Evolutionary conservation across 1,140 invertebrate genomes (phyloP).

Genomic region (Adelges cooleyi): DNA sequence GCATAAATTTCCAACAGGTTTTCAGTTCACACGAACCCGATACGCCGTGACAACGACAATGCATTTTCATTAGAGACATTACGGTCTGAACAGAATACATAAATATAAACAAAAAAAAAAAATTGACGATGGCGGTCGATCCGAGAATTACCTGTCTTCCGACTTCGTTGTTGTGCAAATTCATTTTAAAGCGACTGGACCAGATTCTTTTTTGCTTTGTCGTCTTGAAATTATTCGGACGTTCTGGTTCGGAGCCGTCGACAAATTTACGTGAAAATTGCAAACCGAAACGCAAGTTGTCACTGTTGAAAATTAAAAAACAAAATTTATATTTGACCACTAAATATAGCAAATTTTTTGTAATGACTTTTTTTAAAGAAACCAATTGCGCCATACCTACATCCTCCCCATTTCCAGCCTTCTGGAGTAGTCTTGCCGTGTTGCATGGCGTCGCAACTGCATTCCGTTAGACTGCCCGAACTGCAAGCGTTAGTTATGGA

Average conservation of each 20-base stretch:
- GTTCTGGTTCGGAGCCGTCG: constrained; percentile 55
- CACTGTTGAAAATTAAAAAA: constrained; percentile 44
- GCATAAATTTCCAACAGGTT: constrained; percentile 86
- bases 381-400: constrained; percentile 42
- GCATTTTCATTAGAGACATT: constrained; percentile 44
- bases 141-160: constrained; percentile 79
- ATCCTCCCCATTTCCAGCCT: constrained; percentile 57
- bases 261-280: constrained; percentile 67
- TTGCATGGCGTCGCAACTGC: constrained; percentile 48
- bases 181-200: constrained; percentile 69
- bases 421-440: constrained; percentile 43
- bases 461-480: constrained; percentile 53
- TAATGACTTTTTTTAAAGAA: no score
- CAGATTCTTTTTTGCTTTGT: constrained; percentile 38
- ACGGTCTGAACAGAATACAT: constrained; percentile 42
- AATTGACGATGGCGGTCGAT: not conserved
- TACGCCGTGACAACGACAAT: constrained; percentile 91
- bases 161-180: constrained; percentile 90
- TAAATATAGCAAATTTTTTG: no score
- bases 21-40: constrained; percentile 86
- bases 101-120: constrained; percentile 37
- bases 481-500: constrained; percentile 53
- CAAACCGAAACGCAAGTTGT: constrained; percentile 63
- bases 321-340: not conserved
- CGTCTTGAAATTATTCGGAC: constrained; percentile 57